Evolutionary conservation across 35 echinoderm and acorn worm species (phyloP).

Genomic region (Strongylocentrotus purpuratus): DNA sequence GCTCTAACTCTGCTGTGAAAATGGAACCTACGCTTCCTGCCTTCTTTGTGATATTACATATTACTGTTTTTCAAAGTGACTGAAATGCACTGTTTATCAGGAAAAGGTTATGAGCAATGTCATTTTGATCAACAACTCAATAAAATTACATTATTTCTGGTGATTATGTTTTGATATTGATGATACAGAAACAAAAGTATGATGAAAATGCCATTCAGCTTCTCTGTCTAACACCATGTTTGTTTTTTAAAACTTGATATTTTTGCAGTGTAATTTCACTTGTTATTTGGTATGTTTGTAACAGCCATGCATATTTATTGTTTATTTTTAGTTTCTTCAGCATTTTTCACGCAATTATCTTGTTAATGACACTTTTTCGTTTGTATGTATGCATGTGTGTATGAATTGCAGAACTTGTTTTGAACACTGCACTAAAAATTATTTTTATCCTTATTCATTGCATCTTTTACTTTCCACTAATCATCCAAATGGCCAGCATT

Average conservation of each 20-base stretch:
- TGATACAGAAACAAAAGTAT: not conserved
- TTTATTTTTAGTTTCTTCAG: not conserved
- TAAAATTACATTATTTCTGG: not conserved
- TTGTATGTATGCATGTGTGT: not conserved
- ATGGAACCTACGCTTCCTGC: too few species aligned
- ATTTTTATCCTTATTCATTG: not conserved
- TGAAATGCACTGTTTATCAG: too few species aligned
- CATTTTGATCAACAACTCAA: slow-evolving; percentile 4
- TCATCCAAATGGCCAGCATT: not conserved
- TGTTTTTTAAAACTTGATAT: not conserved
- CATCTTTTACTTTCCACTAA: not conserved
- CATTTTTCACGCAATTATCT: not conserved
- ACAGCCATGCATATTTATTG: not conserved
- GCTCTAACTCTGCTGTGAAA: too few species aligned
- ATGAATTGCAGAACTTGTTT: not conserved
- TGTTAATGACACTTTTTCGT: not conserved
- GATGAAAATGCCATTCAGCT: not conserved
- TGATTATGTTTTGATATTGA: not conserved
- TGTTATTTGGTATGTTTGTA: not conserved
- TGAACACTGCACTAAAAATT: not conserved
- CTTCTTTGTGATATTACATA: too few species aligned
- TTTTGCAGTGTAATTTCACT: slow-evolving; percentile 1
- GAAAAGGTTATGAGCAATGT: not conserved
- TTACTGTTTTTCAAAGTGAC: too few species aligned
- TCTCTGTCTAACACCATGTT: not conserved